Conservation (phyloP, 1,140 invertebrate species). For the Lepidotrigona ventralis region DNA sequence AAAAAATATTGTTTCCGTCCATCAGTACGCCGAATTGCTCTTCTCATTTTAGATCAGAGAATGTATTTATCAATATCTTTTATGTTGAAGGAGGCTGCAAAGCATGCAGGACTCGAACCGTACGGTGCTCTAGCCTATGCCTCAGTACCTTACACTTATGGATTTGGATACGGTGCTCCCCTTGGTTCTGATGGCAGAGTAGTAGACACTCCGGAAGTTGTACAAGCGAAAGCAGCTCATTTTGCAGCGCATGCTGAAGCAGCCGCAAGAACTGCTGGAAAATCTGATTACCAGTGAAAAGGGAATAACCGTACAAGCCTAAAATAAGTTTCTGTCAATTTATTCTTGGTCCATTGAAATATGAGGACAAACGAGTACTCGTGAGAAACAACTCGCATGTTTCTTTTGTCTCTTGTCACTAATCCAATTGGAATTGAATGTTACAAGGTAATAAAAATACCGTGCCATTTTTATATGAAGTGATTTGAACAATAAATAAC, state of each 20-base stretch:
- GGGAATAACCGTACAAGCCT: neutral
- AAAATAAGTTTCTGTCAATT: neutral
- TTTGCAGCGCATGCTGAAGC: slow-evolving; percentile 80
- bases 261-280: slow-evolving; percentile 58
- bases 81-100: slow-evolving; percentile 68
- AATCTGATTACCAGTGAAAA: neutral
- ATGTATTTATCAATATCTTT: neutral
- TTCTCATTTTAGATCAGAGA: neutral
- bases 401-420: neutral
- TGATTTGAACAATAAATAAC: slow-evolving; percentile 8
- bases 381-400: neutral
- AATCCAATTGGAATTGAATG: neutral
- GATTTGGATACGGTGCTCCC: slow-evolving; percentile 74
- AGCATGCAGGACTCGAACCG: slow-evolving; percentile 62
- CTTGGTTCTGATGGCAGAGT: slow-evolving; percentile 67
- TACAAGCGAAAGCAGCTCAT: slow-evolving; percentile 81
- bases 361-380: neutral
- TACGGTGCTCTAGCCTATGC: slow-evolving; percentile 71
- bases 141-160: slow-evolving; percentile 75
- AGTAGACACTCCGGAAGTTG: slow-evolving; percentile 74
- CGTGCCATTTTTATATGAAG: neutral
- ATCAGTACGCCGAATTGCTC: neutral
- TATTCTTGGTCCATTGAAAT: neutral
- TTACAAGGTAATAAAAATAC: neutral
- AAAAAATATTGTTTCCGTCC: neutral